A percentile compares a stretch with the other conserved stretches of the same genome.
Conservation (phyloP, 2,113 vertebrate genomes). For the Lepus timidus region DNA sequence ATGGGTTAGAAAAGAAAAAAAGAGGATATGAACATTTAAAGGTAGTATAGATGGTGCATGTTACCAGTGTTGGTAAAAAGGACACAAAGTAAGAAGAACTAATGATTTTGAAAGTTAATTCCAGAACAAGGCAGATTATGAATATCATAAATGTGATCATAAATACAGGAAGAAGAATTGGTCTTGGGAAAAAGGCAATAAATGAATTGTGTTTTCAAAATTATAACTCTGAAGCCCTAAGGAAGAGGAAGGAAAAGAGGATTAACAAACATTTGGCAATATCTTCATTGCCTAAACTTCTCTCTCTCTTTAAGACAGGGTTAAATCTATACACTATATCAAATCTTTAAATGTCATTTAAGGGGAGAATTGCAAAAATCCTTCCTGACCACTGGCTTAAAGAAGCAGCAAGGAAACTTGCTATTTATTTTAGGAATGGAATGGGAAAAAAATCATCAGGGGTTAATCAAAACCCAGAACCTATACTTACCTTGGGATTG, state of each 20-base stretch:
- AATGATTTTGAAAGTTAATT: neutral
- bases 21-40: neutral
- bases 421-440: constrained; percentile 28
- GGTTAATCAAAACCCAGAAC: constrained; percentile 49
- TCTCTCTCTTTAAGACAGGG: constrained; percentile 18
- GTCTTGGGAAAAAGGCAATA: neutral
- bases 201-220: neutral
- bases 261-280: neutral
- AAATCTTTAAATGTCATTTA: constrained; percentile 6
- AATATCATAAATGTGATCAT: neutral
- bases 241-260: neutral
- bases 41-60: neutral
- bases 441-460: neutral
- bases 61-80: neutral
- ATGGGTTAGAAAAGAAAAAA: neutral
- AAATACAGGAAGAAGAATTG: neutral
- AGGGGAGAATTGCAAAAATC: neutral
- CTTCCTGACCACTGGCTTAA: neutral
- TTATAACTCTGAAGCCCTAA: constrained; percentile 11
- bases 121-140: neutral
- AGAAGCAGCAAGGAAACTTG: neutral
- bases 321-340: neutral
- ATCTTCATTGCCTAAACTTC: neutral
- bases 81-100: neutral
- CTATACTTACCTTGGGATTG: neutral